Conservation (phyloP, 2,113 vertebrate species). For the Oxygymnocypris stewartii region DNA sequence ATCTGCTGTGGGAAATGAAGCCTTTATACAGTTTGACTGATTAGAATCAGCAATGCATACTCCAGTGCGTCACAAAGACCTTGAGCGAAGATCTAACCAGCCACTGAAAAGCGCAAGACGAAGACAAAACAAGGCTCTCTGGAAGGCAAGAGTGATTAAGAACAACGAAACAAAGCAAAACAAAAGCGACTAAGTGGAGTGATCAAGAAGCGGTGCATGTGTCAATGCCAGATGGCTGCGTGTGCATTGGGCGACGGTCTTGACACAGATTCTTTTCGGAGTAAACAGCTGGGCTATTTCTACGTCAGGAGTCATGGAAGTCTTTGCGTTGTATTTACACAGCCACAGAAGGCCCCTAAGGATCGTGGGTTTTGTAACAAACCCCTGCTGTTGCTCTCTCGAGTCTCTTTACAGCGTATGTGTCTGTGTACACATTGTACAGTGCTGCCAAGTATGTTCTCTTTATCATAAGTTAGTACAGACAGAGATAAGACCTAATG, state of each 20-base stretch:
- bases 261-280: slow-evolving; percentile 40
- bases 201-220: slow-evolving; percentile 33
- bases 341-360: slow-evolving; percentile 48
- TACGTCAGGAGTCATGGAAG: slow-evolving; percentile 48
- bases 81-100: slow-evolving; percentile 1
- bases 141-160: slow-evolving; percentile 21
- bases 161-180: slow-evolving; percentile 34
- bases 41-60: neutral
- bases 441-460: slow-evolving; percentile 31
- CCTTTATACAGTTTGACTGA: slow-evolving; percentile 19
- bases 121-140: neutral
- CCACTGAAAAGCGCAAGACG: neutral
- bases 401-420: slow-evolving; percentile 34
- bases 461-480: slow-evolving; percentile 6
- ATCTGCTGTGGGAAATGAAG: neutral
- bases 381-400: slow-evolving; percentile 46
- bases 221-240: slow-evolving; percentile 40
- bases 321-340: slow-evolving; percentile 50
- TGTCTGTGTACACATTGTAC: slow-evolving; percentile 36
- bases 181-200: slow-evolving; percentile 42
- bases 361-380: slow-evolving; percentile 43
- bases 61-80: slow-evolving; percentile 9
- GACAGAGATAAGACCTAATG: slow-evolving; percentile 28
- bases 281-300: slow-evolving; percentile 52
- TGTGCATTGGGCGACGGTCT: slow-evolving; percentile 31